Percentiles rank a stretch among this genome's conserved stretches.
These are phyloP conservation scores for Sesia bembeciformis DNA, from an alignment of 2,888 invertebrate genomes.

Conservation along the genomic window DNA sequence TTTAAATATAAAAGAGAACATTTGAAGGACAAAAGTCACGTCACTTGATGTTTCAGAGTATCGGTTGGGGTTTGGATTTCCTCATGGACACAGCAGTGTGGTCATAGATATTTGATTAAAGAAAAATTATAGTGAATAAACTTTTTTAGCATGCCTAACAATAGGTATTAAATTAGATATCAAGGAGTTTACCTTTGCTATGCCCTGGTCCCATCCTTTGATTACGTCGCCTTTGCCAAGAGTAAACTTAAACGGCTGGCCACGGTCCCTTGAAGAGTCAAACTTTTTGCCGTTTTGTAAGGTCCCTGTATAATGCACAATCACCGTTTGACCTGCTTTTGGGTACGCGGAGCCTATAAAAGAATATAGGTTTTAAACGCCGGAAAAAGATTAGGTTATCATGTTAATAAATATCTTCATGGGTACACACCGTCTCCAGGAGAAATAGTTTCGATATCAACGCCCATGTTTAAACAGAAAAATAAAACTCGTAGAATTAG, in stretches of 20 bases:
- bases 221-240: conserved; percentile 98
- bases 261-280: conserved; percentile 96
- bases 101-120: too few relatives aligned
- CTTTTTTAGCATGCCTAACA: too few relatives aligned
- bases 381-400: background rate
- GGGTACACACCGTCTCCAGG: conserved; percentile 48
- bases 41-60: too few relatives aligned
- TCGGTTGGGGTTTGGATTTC: too few relatives aligned
- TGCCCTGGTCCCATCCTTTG: conserved; percentile 97
- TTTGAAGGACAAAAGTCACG: too few relatives aligned
- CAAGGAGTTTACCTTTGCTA: conserved; percentile 79
- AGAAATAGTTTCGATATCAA: conserved; percentile 54
- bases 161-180: background rate
- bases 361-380: conserved; percentile 16
- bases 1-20: too few relatives aligned
- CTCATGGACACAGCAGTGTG: too few relatives aligned
- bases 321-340: conserved; percentile 94
- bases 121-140: too few relatives aligned
- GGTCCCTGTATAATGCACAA: conserved; percentile 97
- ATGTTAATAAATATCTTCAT: background rate
- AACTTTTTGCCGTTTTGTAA: conserved; percentile 92
- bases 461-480: conserved; percentile 37
- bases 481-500: background rate
- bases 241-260: conserved; percentile 94
- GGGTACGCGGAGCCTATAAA: conserved; percentile 90